Evolutionary conservation across 1,140 invertebrate species (phyloP), one percentile per base, ranked within the genome.

Genomic region (Meteorus sp.): DNA sequence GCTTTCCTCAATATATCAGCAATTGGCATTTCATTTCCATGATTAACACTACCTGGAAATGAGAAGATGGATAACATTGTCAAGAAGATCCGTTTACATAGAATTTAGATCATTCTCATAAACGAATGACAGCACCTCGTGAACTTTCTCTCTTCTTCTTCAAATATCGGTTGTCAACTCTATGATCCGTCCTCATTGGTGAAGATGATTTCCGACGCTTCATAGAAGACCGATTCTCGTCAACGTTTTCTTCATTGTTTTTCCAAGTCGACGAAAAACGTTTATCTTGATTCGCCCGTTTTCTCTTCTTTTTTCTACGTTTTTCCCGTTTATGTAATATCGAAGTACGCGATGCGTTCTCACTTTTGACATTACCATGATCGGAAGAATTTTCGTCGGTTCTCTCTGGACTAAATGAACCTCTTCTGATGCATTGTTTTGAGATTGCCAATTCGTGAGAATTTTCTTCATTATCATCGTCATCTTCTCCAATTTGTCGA

Each of bases 1-100:
- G 72, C 64, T 35, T 72, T 71, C 43, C 63, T 73, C 54, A 80
- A 52, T 19, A 80, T 73, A 47, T 79, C 73, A 3, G 72, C 71
- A 27, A 79, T 79, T 1, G 76, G 78, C n/a, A 79, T 20, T 61
- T 80, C 76, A 23, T 57, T 45, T 25, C 19, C 3, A 2, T 33
- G 19, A 13, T 27, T 20, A 50, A 2, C 45, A 2, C 19, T 17
- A 22, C 23, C 47, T 52, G 11, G 19, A 11, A 56, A 39, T 19
- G 22, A 41, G 31, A 56, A 31, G 13, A 19, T 15, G 9, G 3
- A 31, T 11, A 7, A 47, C 11, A 56, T 56, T 45, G n/a, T n/a
- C n/a, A n/a, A n/a, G n/a, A n/a, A n/a, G n/a, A n/a, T n/a, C n/a
- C n/a, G n/a, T n/a, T n/a, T n/a, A n/a, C n/a, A n/a, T n/a, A n/a